Base-by-base conservation (phyloP, 2,113 vertebrate genomes). In the Oryzias curvinotus region DNA sequence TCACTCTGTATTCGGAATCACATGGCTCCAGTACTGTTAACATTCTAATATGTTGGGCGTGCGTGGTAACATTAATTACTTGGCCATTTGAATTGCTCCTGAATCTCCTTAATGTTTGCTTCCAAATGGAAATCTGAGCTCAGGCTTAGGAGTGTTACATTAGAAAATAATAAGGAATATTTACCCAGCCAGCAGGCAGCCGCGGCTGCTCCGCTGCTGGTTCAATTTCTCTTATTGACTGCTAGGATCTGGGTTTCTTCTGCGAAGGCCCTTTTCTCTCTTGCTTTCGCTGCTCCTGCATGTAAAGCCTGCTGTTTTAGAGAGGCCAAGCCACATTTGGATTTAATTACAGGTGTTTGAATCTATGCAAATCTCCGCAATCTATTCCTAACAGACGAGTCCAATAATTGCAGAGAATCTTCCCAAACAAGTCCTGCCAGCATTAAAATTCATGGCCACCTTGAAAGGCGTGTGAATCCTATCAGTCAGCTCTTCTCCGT, bases 41-140 rank as follows among this genome's bases (percentile, higher is more conserved):
- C 96, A 98, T 98, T 95, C 94, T 98, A 97, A 99, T 98, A 95
- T 98, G 93, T 94, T 95, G 94, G 95, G 93, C 93, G 95, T 96
- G 96, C 92, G 62, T 80, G 91, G 93, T 94, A 96, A 97, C 96
- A 96, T 95, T 98, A 98, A 99, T 99, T 98, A 97, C 95, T 94
- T 94, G 94, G 94, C 94, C 94, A 93, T 95, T 95, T 95, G 93
- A 93, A 93, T 91, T 94, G 93, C 93, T 96, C 91, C 93, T 92
- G 94, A 95, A 95, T 96, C 95, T 93, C 94, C 94, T 95, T 95
- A 91, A 95, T 96, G 94, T 95, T 94, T 96, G 94, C 91, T 78
- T 91, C 93, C 90, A 93, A 95, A 95, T 94, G 95, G 94, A 97
- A 95, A 94, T 93, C 90, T 91, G 95, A 93, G 87, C 94, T 89